Percentiles rank a stretch among this genome's conserved stretches.
phyloP scores from a whole-genome alignment of 2,113 vertebrate genomes.

The Nesogale talazaci region DNA sequence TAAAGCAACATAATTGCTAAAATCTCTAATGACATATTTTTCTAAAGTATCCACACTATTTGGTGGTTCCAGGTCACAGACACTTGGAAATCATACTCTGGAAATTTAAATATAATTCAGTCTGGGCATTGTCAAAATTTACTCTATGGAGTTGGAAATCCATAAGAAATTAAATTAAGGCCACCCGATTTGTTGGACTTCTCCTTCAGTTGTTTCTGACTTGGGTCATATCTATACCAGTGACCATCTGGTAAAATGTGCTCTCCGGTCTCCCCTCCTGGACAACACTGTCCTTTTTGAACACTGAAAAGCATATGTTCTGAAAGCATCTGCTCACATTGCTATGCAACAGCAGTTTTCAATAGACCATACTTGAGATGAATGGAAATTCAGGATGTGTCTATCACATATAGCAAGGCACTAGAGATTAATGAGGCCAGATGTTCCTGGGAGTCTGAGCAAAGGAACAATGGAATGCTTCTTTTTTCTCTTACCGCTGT shows the following conservation, averaged over 20 bases:
- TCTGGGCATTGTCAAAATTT: constrained; percentile 49
- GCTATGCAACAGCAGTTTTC: constrained; percentile 73
- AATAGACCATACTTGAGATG: constrained; percentile 73
- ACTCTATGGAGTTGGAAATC: constrained; percentile 16
- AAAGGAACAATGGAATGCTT: constrained; percentile 50
- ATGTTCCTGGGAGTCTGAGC: constrained; percentile 55
- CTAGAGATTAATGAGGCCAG: constrained; percentile 74
- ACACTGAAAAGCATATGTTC: constrained; percentile 50
- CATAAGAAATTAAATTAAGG: constrained; percentile 71
- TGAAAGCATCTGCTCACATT: constrained; percentile 57
- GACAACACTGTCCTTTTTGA: constrained; percentile 49
- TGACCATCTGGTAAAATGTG: constrained; percentile 19
- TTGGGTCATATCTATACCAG: not conserved
- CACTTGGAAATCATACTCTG: constrained; percentile 41
- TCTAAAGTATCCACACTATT: not conserved
- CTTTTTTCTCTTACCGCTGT: not conserved
- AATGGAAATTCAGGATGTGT: constrained; percentile 69
- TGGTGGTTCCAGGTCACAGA: not conserved
- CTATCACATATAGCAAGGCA: constrained; percentile 54
- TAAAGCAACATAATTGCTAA: not conserved
- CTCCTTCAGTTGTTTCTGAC: constrained; percentile 52
- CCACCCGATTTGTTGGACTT: constrained; percentile 58
- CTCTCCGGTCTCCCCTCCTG: constrained; percentile 9
- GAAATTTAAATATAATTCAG: constrained; percentile 55
- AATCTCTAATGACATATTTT: constrained; percentile 29